phyloP scores from a whole-genome alignment of 2,888 invertebrate genomes.

The Pheosia tremula region DNA sequence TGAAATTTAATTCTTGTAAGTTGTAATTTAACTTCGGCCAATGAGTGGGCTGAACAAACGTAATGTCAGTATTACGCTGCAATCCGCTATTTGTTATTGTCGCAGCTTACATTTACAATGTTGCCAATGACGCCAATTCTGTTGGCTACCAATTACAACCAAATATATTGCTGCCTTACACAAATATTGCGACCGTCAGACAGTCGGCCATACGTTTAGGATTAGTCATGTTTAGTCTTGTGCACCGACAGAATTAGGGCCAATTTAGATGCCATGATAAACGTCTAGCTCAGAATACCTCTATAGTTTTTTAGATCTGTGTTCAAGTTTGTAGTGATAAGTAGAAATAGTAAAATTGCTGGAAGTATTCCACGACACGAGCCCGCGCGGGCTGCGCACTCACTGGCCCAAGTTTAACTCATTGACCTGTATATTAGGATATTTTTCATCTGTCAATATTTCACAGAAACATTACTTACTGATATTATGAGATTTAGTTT shows the following conservation, averaged over 20 bases:
- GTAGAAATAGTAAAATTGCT: constrained; percentile 1
- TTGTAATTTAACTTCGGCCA: constrained; percentile 26
- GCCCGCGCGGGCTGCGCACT: constrained; percentile 22
- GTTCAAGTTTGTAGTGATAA: constrained; percentile 5
- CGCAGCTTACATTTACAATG: background rate
- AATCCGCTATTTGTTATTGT: background rate
- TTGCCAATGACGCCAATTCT: too few relatives aligned
- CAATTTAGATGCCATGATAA: constrained; percentile 5
- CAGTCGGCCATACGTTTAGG: too few relatives aligned
- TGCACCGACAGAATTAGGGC: background rate
- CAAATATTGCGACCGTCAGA: too few relatives aligned
- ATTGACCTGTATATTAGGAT: constrained; percentile 43
- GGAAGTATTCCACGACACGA: background rate
- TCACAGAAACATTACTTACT: constrained; percentile 56
- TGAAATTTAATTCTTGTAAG: constrained; percentile 22
- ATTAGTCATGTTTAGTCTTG: too few relatives aligned
- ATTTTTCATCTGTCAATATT: constrained; percentile 47
- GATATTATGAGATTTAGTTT: constrained; percentile 73
- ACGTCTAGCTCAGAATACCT: constrained; percentile 2
- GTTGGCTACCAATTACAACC: too few relatives aligned
- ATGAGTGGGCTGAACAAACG: constrained; percentile 24
- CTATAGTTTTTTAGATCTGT: constrained; percentile 3
- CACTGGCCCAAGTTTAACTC: constrained; percentile 35
- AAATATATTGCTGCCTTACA: too few relatives aligned
- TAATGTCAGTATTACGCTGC: background rate